phyloP scores from a whole-genome alignment of 2,888 invertebrate species.

The Drosophila leonis region DNA sequence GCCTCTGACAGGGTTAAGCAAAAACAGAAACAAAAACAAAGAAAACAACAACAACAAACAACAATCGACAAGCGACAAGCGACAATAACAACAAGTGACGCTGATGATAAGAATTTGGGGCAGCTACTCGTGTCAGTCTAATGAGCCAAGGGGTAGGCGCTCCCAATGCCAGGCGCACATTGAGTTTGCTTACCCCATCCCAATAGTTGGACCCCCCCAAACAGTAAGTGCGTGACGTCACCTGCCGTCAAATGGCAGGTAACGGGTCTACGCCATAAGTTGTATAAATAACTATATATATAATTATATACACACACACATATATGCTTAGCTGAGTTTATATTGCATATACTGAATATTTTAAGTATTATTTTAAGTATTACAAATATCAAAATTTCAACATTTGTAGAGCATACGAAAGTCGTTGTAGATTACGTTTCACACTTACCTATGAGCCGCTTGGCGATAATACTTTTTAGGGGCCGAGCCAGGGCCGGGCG shows the following conservation, averaged over 20 bases:
- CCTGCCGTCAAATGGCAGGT: neutral
- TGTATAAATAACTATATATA: neutral
- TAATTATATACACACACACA: too few species aligned
- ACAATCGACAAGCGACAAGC: neutral
- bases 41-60: conserved; percentile 4
- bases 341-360: too few species aligned
- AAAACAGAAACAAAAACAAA: conserved; percentile 10
- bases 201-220: conserved; percentile 9
- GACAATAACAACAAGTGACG: conserved; percentile 23
- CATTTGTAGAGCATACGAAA: neutral
- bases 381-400: neutral
- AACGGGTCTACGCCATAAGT: neutral
- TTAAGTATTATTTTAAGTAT: neutral
- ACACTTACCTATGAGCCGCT: conserved; percentile 85
- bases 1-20: conserved; percentile 28
- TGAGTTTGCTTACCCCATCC: conserved; percentile 16
- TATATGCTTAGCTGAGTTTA: too few species aligned
- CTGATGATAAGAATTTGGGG: conserved; percentile 38
- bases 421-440: neutral
- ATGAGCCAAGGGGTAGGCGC: conserved; percentile 29
- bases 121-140: conserved; percentile 30
- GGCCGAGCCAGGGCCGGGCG: conserved; percentile 69
- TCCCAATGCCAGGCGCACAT: conserved; percentile 24
- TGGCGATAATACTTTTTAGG: conserved; percentile 85
- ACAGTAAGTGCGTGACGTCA: conserved; percentile 5